Conservation (phyloP, 2,888 invertebrate species). For the Callosobruchus maculatus region DNA sequence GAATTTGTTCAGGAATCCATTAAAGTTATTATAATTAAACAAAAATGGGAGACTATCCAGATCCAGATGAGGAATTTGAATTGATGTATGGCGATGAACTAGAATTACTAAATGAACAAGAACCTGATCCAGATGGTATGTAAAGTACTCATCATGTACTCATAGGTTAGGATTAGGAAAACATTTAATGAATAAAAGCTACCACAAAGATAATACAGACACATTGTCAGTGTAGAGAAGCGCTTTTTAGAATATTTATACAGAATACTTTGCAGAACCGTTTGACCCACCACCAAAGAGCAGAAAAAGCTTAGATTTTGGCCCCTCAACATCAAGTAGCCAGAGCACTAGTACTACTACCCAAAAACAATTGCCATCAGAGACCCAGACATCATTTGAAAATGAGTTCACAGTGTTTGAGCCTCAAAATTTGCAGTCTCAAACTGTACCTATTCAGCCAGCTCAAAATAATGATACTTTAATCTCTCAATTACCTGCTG, state of each 20-base stretch:
- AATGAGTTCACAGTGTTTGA: neutral
- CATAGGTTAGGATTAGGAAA: constrained; percentile 8
- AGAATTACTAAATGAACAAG: constrained; percentile 57
- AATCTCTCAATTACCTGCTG: neutral
- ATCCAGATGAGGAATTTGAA: constrained; percentile 59
- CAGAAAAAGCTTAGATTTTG: constrained; percentile 37
- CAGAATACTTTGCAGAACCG: constrained; percentile 21
- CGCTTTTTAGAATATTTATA: constrained; percentile 7
- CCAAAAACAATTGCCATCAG: neutral
- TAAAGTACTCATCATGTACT: neutral
- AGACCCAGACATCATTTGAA: neutral
- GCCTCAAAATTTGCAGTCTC: neutral
- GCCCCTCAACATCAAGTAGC: constrained; percentile 9
- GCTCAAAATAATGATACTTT: neutral
- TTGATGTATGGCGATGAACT: constrained; percentile 69
- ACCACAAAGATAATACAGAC: neutral
- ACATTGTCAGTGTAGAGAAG: neutral
- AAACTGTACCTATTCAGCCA: neutral
- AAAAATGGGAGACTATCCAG: constrained; percentile 56
- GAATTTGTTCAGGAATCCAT: too few relatives aligned
- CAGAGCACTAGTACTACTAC: neutral
- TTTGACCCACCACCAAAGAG: constrained; percentile 26
- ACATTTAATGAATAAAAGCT: constrained; percentile 12
- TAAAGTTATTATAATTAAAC: neutral
- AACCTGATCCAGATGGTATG: neutral